Percentiles rank a stretch among this genome's conserved stretches.
Evolutionary conservation across 92 coral and sea anemone genomes (phyloP).

Genomic region (Parazoanthus darwini): DNA sequence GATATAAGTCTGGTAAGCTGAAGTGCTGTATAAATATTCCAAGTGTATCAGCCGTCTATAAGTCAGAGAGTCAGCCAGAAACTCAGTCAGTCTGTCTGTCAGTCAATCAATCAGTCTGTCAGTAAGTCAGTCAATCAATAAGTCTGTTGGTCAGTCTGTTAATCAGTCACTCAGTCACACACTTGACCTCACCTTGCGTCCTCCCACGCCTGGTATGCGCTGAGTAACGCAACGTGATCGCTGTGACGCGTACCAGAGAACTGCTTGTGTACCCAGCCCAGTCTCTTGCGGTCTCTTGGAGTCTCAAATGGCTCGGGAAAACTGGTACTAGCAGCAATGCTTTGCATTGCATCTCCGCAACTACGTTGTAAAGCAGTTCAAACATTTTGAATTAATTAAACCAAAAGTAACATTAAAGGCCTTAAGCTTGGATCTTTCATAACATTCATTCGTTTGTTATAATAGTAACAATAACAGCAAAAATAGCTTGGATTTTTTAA

Average conservation of each 20-base stretch:
- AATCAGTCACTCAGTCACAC: background rate
- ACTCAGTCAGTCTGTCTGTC: too few species aligned
- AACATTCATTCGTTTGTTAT: too few species aligned
- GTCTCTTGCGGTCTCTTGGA: constrained; percentile 94
- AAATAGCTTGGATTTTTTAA: too few species aligned
- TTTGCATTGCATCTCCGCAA: constrained; percentile 97
- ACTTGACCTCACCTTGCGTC: constrained; percentile 75
- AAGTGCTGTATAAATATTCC: too few species aligned
- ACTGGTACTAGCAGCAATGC: constrained; percentile 96
- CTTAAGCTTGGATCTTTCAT: too few species aligned
- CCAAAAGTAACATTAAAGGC: too few species aligned
- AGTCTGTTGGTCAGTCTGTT: too few species aligned
- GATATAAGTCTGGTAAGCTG: too few species aligned
- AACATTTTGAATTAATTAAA: background rate
- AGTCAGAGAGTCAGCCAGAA: too few species aligned
- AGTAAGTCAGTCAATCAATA: too few species aligned
- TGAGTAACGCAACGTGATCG: constrained; percentile 94
- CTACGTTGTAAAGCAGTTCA: constrained; percentile 37
- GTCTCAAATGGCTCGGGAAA: constrained; percentile 99
- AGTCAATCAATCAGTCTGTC: too few species aligned
- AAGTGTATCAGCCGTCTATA: too few species aligned
- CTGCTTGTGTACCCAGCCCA: constrained; percentile 99
- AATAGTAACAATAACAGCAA: background rate
- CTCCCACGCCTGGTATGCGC: constrained; percentile 99
- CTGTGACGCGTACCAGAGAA: constrained; percentile 99